A percentile compares a stretch with the other conserved stretches of the same genome.
Conservation (phyloP, 2,888 invertebrate genomes). For the Aspidiotus rigidus region DNA sequence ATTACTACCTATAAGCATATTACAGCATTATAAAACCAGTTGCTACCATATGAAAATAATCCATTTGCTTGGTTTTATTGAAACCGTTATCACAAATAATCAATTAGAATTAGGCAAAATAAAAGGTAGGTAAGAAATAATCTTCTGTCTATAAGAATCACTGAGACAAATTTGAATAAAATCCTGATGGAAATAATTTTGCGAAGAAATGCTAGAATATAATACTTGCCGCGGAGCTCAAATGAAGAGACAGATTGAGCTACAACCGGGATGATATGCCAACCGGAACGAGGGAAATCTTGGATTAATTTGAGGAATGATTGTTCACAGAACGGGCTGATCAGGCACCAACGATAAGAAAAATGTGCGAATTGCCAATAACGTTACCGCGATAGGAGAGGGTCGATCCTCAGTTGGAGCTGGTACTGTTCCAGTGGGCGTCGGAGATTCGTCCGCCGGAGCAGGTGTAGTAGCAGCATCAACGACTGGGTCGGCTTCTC, state of each 20-base stretch:
- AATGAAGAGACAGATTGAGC: neutral
- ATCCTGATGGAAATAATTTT: no score
- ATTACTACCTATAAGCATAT: no score
- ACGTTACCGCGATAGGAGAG: slow-evolving; percentile 20
- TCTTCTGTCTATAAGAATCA: no score
- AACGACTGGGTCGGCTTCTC: neutral
- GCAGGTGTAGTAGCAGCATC: neutral
- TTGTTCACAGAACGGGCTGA: slow-evolving; percentile 18
- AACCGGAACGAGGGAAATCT: neutral
- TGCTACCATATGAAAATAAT: no score
- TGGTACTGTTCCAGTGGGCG: neutral
- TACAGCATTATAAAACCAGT: no score
- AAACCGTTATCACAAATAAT: no score
- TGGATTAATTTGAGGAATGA: neutral
- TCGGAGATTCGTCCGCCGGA: neutral
- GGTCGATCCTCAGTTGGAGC: slow-evolving; percentile 17
- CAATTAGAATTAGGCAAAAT: no score
- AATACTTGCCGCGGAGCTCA: neutral
- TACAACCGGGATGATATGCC: neutral
- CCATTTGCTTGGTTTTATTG: no score
- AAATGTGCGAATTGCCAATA: slow-evolving; percentile 22
- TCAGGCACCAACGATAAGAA: slow-evolving; percentile 27
- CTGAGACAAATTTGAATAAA: no score
- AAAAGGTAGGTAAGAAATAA: no score
- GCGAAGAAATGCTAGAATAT: no score